Evolutionary conservation across 1,140 invertebrate species (phyloP), one percentile per base, ranked within the genome.

Genomic region (Aphaenogaster rudis): DNA sequence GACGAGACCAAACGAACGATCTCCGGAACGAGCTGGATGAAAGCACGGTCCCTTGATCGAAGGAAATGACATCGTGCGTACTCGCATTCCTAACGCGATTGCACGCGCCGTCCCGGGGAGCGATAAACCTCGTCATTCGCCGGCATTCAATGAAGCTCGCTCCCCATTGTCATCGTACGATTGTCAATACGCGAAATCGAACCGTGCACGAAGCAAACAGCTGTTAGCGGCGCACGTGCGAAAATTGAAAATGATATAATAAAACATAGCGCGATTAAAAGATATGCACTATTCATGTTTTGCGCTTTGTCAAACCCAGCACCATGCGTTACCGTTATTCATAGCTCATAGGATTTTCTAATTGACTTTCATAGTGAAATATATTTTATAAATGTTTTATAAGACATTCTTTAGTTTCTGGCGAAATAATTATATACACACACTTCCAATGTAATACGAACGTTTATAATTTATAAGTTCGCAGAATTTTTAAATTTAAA

Each of bases 21-120:
- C 88, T 84, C 82, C 88, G 88, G 89, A 88, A 91, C 76, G 86
- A 91, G 86, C 81, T 89, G 72, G 86, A 91, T 91, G 88, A 89
- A 91, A 89, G 88, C 88, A 87, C 85, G 74, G 79, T 69, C 85
- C 81, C 85, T 91, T 88, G 90, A 91, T 91, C 89, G 88, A 90
- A 90, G 79, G 88, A 81, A 90, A 90, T 90, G 86, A 59, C 50
- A 78, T 54, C 57, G 66, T 66, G 36, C 76, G 86, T 76, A 79
- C 80, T 88, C 89, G 67, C 86, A 63, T 85, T 90, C 79, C 86
- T 78, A 76, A 36, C 42, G 48, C 88, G 79, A 86, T 17, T 52
- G 69, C 76, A 69, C 61, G 42, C 48, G 54, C 69, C 39, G 59
- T 72, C 50, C 59, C 54, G 66, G 42, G 15, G 67, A 85, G 59